phyloP scores from a whole-genome alignment of 2,797 vertebrate genomes.

The Lepus oiostolus region DNA sequence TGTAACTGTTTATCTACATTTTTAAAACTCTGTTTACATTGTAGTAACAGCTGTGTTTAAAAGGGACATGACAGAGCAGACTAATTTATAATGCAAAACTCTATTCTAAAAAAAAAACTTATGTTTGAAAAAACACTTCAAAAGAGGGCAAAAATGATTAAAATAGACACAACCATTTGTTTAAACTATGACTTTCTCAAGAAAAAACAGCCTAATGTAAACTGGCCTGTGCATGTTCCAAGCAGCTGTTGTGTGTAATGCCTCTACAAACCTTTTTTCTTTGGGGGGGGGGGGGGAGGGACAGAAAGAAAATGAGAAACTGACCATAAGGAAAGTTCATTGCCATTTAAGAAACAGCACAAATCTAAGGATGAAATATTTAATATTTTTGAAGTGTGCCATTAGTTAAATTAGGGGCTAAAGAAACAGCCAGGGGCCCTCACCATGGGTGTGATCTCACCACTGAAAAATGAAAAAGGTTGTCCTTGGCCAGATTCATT shows the following conservation, averaged over 20 bases:
- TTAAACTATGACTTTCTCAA: conserved; percentile 91
- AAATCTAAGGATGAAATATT: conserved; percentile 60
- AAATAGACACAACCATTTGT: conserved; percentile 92
- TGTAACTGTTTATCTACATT: conserved; percentile 89
- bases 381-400: conserved; percentile 50
- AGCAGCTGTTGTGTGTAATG: conserved; percentile 89
- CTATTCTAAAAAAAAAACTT: conserved; percentile 88
- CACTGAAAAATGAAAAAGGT: background rate
- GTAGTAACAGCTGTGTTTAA: conserved; percentile 92
- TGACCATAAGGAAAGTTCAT: conserved; percentile 81
- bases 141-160: conserved; percentile 92
- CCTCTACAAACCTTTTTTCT: conserved; percentile 77
- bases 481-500: background rate
- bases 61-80: conserved; percentile 89
- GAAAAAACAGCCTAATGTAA: conserved; percentile 90
- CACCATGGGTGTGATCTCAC: background rate
- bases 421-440: background rate
- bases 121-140: conserved; percentile 91
- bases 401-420: background rate
- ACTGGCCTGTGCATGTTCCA: conserved; percentile 85
- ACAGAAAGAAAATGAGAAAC: conserved; percentile 79
- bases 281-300: conserved; percentile 21
- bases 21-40: conserved; percentile 89
- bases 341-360: conserved; percentile 78
- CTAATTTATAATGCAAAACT: conserved; percentile 91